These are phyloP conservation scores for Ambastaia sidthimunki DNA, from an alignment of 2,797 vertebrate species.

Conservation along the genomic window DNA sequence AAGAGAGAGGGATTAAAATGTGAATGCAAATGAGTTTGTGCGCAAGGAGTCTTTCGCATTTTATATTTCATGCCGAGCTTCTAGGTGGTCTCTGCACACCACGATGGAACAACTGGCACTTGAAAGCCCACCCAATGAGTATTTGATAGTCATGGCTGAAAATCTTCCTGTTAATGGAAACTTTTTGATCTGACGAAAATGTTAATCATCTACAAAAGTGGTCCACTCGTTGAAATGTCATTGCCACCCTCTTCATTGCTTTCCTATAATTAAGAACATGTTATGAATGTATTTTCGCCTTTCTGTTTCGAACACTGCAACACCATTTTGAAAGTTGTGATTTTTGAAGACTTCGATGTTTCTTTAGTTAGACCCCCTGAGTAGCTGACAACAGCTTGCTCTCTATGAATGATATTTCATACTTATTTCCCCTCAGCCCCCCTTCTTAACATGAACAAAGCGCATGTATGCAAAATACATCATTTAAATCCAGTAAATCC, in stretches of 20 bases:
- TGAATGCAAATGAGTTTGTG: not conserved
- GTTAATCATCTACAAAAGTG: conserved; percentile 62
- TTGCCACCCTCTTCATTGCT: conserved; percentile 48
- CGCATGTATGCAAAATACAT: conserved; percentile 19
- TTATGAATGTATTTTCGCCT: conserved; percentile 33
- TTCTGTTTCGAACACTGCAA: conserved; percentile 21
- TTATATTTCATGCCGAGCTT: conserved; percentile 27
- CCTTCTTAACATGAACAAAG: not conserved
- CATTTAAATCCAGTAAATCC: not conserved
- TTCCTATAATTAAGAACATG: conserved; percentile 56
- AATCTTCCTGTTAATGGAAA: conserved; percentile 53
- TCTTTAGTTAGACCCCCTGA: conserved; percentile 43
- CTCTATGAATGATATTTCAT: conserved; percentile 33
- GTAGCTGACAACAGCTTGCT: conserved; percentile 3
- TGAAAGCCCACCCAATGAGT: conserved; percentile 59
- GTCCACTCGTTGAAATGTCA: conserved; percentile 58
- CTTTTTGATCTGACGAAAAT: conserved; percentile 53
- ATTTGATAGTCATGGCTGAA: conserved; percentile 56
- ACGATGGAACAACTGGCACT: conserved; percentile 47
- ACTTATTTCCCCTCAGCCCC: not conserved
- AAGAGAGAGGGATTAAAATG: conserved; percentile 17
- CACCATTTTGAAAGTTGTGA: conserved; percentile 26
- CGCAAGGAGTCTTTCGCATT: conserved; percentile 20
- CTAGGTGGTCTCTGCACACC: conserved; percentile 39
- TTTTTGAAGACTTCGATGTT: conserved; percentile 31